Conservation (phyloP, 2,888 invertebrate genomes). For the Alloplasta piceator region DNA sequence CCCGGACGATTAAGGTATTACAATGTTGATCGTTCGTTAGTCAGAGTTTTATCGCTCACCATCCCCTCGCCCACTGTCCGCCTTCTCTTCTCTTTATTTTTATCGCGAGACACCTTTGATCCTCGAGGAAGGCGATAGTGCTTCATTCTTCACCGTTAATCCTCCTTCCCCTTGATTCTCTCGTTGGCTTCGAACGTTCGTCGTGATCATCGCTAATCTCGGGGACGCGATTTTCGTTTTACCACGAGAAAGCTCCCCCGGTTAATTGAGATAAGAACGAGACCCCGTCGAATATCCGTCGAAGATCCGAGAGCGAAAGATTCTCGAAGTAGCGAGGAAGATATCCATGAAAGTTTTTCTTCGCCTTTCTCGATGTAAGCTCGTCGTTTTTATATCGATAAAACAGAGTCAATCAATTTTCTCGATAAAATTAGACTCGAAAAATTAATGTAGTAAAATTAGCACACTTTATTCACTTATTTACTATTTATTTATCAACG, state of each 20-base stretch:
- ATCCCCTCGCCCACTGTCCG: conserved; percentile 35
- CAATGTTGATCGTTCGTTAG: conserved; percentile 48
- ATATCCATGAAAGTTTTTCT: too few species aligned
- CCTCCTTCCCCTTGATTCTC: conserved; percentile 63
- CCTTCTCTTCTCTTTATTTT: conserved; percentile 59
- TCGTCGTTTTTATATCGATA: too few species aligned
- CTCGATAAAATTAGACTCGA: too few species aligned
- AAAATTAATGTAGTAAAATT: too few species aligned
- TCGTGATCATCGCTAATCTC: conserved; percentile 35
- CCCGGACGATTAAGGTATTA: neutral
- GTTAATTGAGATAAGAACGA: conserved; percentile 63
- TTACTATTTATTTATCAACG: too few species aligned
- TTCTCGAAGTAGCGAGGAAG: too few species aligned
- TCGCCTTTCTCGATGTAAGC: too few species aligned
- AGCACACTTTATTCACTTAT: too few species aligned
- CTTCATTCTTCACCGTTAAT: conserved; percentile 81
- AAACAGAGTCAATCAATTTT: too few species aligned
- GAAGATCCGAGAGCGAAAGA: conserved; percentile 4
- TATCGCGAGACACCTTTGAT: conserved; percentile 77
- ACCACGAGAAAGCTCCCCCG: conserved; percentile 22
- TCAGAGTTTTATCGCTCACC: conserved; percentile 48
- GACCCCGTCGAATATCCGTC: conserved; percentile 16
- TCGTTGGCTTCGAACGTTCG: conserved; percentile 57
- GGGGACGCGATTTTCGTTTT: conserved; percentile 14
- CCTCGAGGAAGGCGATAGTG: conserved; percentile 75